Evolutionary conservation across 37 sponge, comb jelly and placozoan genomes (phyloP).

Genomic region (Crambe crambe): DNA sequence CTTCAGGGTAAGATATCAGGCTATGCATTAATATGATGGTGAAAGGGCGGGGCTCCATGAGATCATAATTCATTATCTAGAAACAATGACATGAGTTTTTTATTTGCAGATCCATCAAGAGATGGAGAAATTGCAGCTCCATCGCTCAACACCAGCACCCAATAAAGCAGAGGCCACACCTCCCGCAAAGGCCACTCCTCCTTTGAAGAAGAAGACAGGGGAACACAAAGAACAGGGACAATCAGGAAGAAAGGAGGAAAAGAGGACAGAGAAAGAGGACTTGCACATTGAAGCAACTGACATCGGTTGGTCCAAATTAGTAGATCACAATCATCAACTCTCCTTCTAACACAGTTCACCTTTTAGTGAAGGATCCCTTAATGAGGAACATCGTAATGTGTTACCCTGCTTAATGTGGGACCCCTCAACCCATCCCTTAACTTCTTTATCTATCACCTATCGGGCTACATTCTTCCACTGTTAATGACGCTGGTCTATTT

Average conservation of each 20-base stretch:
- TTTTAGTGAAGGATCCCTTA: too few species aligned
- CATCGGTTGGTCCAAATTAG: too few species aligned
- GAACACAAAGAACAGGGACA: not conserved
- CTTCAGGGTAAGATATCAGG: constrained; percentile 7
- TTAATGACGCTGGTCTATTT: too few species aligned
- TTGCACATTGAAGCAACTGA: too few species aligned
- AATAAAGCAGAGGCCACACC: constrained; percentile 6
- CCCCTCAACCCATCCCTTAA: too few species aligned
- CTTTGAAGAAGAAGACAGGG: not conserved
- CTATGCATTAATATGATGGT: not conserved
- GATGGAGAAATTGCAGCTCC: constrained; percentile 21
- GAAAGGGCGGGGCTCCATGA: not conserved
- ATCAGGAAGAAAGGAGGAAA: not conserved
- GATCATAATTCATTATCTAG: not conserved
- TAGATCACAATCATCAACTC: too few species aligned
- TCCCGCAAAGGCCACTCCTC: not conserved
- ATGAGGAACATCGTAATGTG: too few species aligned
- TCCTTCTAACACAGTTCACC: too few species aligned
- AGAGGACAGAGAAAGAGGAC: not conserved
- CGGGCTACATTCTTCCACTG: too few species aligned
- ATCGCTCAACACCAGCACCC: not conserved
- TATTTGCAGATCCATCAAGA: constrained; percentile 17
- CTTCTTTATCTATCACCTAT: too few species aligned
- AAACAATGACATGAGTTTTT: not conserved
- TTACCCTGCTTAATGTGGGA: too few species aligned